Evolutionary conservation across 2,888 invertebrate species (phyloP).

Genomic region (Corythucha ciliata): DNA sequence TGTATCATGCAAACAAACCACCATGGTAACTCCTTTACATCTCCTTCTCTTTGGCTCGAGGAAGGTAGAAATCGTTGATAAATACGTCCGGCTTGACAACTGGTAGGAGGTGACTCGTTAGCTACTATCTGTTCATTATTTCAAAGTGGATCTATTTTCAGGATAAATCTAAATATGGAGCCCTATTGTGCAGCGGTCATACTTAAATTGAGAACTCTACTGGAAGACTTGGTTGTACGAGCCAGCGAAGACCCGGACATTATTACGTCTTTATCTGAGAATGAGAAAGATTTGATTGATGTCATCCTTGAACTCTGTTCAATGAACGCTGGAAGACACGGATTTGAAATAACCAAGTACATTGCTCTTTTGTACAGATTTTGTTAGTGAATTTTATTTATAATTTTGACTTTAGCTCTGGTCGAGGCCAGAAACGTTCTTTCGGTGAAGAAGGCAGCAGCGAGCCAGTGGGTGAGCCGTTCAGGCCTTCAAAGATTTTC

Average conservation of each 20-base stretch:
- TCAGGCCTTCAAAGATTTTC: background rate
- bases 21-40: conserved; percentile 91
- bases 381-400: background rate
- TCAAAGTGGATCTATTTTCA: conserved; percentile 35
- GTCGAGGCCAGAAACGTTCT: too few relatives aligned
- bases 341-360: background rate
- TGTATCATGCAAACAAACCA: conserved; percentile 91
- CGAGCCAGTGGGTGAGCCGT: background rate
- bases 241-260: conserved; percentile 72
- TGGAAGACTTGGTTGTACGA: conserved; percentile 74
- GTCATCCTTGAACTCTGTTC: conserved; percentile 66
- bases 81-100: conserved; percentile 74
- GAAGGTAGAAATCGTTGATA: conserved; percentile 69
- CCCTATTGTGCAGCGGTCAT: conserved; percentile 67
- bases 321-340: conserved; percentile 60
- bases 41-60: conserved; percentile 85
- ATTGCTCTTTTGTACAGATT: background rate
- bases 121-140: background rate
- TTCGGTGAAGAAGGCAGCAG: background rate
- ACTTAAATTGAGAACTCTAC: conserved; percentile 74
- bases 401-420: too few relatives aligned
- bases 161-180: conserved; percentile 78
- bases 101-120: conserved; percentile 50
- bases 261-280: conserved; percentile 53
- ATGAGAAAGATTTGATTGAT: conserved; percentile 58